phyloP scores from a whole-genome alignment of 2,888 invertebrate species.

The Cephalotes varians region DNA sequence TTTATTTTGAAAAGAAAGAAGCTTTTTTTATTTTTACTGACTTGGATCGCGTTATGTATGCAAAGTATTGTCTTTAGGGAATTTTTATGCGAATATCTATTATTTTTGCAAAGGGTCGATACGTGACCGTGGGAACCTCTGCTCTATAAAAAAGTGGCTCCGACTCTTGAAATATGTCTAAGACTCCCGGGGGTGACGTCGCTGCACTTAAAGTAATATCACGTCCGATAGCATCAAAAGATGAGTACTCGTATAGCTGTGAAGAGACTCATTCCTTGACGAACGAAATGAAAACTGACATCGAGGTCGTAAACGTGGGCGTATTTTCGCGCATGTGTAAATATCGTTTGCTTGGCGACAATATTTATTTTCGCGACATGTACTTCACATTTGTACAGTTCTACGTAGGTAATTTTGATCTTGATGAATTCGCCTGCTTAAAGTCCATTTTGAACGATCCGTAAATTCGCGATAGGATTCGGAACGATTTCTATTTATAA shows the following conservation, averaged over 20 bases:
- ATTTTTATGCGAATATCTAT: not conserved
- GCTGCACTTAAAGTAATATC: slow-evolving; percentile 41
- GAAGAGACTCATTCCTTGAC: slow-evolving; percentile 7
- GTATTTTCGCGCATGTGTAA: slow-evolving; percentile 30
- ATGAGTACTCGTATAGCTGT: not conserved
- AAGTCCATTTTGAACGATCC: not conserved
- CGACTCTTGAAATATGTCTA: slow-evolving; percentile 1
- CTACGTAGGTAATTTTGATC: not conserved
- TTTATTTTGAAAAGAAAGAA: not conserved
- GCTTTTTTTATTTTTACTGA: not conserved
- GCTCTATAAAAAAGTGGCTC: not conserved
- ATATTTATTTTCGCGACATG: not conserved
- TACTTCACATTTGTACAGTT: not conserved
- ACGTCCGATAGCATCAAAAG: slow-evolving; percentile 25
- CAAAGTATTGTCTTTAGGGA: not conserved
- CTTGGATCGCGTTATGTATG: not conserved
- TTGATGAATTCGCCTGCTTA: not conserved
- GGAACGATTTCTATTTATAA: slow-evolving; percentile 25
- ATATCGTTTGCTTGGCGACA: not conserved
- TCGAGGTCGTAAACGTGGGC: slow-evolving; percentile 2
- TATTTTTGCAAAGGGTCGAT: not conserved
- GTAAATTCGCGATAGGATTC: slow-evolving; percentile 8
- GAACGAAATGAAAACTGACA: slow-evolving; percentile 24
- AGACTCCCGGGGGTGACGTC: not conserved
- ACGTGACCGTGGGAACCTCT: not conserved